phyloP scores from a whole-genome alignment of 1,140 invertebrate genomes.

The Platorchestia sp. region DNA sequence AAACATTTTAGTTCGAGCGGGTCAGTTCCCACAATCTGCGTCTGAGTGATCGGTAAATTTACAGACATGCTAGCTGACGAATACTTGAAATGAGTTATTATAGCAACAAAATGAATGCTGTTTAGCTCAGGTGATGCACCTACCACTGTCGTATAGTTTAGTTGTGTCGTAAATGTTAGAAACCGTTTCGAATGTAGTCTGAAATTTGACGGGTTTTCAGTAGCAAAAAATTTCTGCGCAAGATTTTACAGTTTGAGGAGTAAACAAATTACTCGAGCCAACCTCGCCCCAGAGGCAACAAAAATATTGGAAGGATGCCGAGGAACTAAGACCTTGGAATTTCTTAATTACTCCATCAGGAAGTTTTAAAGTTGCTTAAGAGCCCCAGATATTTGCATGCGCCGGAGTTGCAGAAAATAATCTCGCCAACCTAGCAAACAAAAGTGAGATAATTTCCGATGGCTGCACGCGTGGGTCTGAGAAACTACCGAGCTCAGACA shows the following conservation, averaged over 20 bases:
- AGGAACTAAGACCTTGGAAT: neutral
- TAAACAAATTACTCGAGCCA: neutral
- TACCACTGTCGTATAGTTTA: neutral
- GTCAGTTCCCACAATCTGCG: too few relatives aligned
- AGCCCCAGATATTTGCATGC: neutral
- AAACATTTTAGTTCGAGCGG: neutral
- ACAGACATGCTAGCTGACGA: neutral
- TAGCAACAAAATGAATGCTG: neutral
- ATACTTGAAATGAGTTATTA: neutral
- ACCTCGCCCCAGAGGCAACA: neutral
- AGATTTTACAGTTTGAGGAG: neutral
- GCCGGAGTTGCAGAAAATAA: neutral
- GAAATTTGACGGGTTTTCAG: neutral
- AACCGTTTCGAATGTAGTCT: neutral
- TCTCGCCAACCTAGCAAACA: neutral
- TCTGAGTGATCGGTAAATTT: too few relatives aligned
- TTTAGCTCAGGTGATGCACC: neutral
- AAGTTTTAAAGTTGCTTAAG: conserved; percentile 1
- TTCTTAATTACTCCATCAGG: neutral
- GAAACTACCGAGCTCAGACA: neutral
- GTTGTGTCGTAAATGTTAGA: neutral
- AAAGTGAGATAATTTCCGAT: neutral
- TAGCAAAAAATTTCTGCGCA: neutral
- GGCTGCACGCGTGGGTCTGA: too few relatives aligned
- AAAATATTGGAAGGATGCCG: neutral